phyloP scores from a whole-genome alignment of 2,888 invertebrate genomes.

The Heliconius erato region DNA sequence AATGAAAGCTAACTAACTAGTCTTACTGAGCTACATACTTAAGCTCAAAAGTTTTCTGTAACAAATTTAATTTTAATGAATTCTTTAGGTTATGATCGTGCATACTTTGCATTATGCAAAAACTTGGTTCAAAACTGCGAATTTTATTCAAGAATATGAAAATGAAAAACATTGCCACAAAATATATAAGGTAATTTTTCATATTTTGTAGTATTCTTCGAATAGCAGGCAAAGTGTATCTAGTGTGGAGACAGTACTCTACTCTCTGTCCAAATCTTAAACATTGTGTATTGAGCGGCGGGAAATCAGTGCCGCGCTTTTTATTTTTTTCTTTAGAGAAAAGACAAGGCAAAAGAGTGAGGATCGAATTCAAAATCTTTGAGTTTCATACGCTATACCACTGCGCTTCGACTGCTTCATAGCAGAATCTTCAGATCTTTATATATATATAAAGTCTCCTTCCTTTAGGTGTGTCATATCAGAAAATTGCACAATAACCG shows the following conservation, averaged over 20 bases:
- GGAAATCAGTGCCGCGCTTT: no score
- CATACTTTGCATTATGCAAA: conserved; percentile 15
- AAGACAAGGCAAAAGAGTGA: no score
- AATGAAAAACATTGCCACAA: not conserved
- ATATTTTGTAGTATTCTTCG: not conserved
- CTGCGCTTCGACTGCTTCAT: no score
- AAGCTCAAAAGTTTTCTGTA: not conserved
- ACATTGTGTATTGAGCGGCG: not conserved
- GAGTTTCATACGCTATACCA: no score
- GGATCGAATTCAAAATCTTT: no score
- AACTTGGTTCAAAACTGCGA: not conserved
- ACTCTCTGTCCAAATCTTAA: not conserved
- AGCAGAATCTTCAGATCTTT: not conserved
- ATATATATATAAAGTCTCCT: not conserved
- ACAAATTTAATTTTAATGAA: conserved; percentile 13
- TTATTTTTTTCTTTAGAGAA: no score
- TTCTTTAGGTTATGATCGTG: not conserved
- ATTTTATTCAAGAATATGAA: not conserved
- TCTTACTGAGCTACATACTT: not conserved
- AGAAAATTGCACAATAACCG: conserved; percentile 26
- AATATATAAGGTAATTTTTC: not conserved
- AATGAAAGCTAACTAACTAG: not conserved
- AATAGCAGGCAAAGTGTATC: not conserved
- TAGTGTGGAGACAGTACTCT: not conserved
- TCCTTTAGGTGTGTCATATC: not conserved